Evolutionary conservation across 2,797 vertebrate species (phyloP).

Genomic region (Garrulus glandarius): DNA sequence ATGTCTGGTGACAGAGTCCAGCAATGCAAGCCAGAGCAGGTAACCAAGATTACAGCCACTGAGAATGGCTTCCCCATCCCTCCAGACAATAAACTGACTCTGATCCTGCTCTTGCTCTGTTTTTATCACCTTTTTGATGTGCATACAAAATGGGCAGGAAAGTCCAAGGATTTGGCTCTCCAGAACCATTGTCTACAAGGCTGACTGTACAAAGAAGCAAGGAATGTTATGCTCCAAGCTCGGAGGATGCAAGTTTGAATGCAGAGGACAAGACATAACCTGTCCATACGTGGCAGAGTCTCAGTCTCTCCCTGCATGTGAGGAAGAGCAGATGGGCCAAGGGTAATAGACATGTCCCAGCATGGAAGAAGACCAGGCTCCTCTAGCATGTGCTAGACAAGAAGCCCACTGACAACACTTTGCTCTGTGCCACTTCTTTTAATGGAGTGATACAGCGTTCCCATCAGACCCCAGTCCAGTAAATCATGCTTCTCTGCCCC

Average conservation of each 20-base stretch:
- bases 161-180: neutral
- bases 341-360: neutral
- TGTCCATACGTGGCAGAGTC: too few species aligned
- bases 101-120: neutral
- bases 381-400: neutral
- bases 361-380: neutral
- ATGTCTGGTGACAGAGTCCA: neutral
- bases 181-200: neutral
- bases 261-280: neutral
- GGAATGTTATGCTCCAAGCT: accelerated
- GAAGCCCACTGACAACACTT: neutral
- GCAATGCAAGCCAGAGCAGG: neutral
- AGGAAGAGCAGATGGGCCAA: neutral
- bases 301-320: neutral
- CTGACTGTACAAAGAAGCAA: neutral
- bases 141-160: neutral
- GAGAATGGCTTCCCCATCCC: neutral
- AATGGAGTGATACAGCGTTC: accelerated
- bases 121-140: neutral
- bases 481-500: neutral
- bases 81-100: neutral
- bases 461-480: neutral
- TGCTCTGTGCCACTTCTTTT: neutral
- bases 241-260: too few species aligned
- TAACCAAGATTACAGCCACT: neutral